Evolutionary conservation across 1,140 invertebrate species (phyloP), one percentile per base, ranked within the genome.

Genomic region (Lutraria rhynchaena): DNA sequence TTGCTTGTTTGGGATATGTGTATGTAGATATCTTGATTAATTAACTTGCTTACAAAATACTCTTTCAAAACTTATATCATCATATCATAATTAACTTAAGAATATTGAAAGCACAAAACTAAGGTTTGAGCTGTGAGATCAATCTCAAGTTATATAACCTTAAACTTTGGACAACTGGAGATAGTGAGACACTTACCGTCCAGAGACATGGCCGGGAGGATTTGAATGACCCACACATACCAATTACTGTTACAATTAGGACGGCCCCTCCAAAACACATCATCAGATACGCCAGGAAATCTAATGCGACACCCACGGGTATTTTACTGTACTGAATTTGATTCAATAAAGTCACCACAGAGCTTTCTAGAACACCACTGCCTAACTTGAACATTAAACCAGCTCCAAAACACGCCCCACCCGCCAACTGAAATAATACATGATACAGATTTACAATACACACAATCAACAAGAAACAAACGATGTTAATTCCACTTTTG

Each of bases 351-450:
- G 63, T 58, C 3, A 80, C 51, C 46, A 80, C 76, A 1, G 22
- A 49, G 17, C 5, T 58, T 35, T 80, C 76, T 31, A 80, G 44
- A 7, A 69, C 55, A 0, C 76, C 76, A 31, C 63, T 70, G 65
- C 60, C 65, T 1, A 80, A 33, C 41, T 70, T 80, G n/a, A 80
- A 80, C 63, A 80, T 69, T 5, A 80, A 63, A 5, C 76, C 76
- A 11, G 63, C 63, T 13, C 44, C 76, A 1, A 70, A 22, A 58
- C 15, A 49, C 5, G 41, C 27, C 13, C 76, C 76, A 24, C 76
- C 76, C 17, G 61, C 63, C 19, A 80, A n/a, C 76, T 80, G 57
- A 27, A 73, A n/a, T n/a, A n/a, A n/a, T n/a, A n/a, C n/a, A n/a
- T n/a, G n/a, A n/a, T n/a, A n/a, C n/a, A n/a, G n/a, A n/a, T n/a